Evolutionary conservation across 2,888 invertebrate genomes (phyloP).

Genomic region (Drosophila niveifrons): DNA sequence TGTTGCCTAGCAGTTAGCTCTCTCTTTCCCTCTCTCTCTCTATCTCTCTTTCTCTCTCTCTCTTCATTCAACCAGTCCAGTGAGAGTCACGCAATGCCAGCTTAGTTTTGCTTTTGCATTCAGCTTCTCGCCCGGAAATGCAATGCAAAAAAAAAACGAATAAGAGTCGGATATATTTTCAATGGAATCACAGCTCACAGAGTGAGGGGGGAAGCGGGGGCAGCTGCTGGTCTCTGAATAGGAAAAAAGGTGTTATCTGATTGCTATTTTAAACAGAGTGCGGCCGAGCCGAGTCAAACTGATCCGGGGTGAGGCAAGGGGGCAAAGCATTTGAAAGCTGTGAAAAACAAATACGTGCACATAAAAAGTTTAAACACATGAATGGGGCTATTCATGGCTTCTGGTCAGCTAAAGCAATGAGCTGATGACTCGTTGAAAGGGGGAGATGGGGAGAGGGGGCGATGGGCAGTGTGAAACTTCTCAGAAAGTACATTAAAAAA

Average conservation of each 20-base stretch:
- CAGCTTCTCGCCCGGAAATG: conserved; percentile 38
- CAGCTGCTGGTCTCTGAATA: conserved; percentile 51
- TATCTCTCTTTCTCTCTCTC: background rate
- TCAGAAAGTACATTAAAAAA: conserved; percentile 30
- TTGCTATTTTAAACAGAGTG: conserved; percentile 80
- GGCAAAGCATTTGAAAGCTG: conserved; percentile 39
- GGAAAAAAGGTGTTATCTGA: conserved; percentile 80
- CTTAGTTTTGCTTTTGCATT: conserved; percentile 51
- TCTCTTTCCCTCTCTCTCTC: background rate
- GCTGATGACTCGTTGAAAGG: background rate
- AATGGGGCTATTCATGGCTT: conserved; percentile 53
- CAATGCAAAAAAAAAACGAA: conserved; percentile 8
- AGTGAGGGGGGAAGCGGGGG: background rate
- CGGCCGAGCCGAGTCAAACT: background rate
- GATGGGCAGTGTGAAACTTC: background rate
- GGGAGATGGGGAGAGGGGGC: background rate
- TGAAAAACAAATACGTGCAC: conserved; percentile 58
- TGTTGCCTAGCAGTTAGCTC: conserved; percentile 28
- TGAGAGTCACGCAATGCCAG: conserved; percentile 51
- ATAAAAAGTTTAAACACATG: conserved; percentile 65
- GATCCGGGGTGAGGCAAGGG: conserved; percentile 1
- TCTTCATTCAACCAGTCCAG: conserved; percentile 32
- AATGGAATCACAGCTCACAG: conserved; percentile 50
- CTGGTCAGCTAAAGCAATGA: conserved; percentile 18
- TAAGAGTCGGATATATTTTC: conserved; percentile 59